A percentile compares a stretch with the other conserved stretches of the same genome.
Conservation (phyloP, 2,888 invertebrate genomes). For the Yponomeuta plumbellus region DNA sequence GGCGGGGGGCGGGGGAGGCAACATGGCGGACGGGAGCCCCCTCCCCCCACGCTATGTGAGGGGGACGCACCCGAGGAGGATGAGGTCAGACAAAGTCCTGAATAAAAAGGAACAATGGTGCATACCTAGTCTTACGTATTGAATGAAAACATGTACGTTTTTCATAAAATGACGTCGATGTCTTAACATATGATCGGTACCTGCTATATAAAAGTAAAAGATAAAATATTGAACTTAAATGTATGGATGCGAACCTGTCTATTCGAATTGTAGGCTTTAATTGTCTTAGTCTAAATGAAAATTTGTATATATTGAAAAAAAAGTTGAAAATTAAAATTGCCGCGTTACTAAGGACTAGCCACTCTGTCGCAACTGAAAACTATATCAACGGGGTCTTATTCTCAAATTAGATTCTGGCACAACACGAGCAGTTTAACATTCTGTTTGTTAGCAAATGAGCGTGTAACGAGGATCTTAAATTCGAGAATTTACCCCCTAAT, state of each 20-base stretch:
- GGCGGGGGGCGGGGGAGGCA: slow-evolving; percentile 27
- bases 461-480: slow-evolving; percentile 13
- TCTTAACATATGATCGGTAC: slow-evolving; percentile 68
- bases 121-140: slow-evolving; percentile 56
- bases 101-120: slow-evolving; percentile 61
- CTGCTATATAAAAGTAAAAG: slow-evolving; percentile 41
- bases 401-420: not conserved
- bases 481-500: slow-evolving; percentile 44
- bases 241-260: slow-evolving; percentile 75
- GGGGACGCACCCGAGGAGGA: slow-evolving; percentile 17
- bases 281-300: slow-evolving; percentile 74
- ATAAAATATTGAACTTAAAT: slow-evolving; percentile 44
- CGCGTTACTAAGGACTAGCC: slow-evolving; percentile 35
- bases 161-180: slow-evolving; percentile 39
- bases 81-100: slow-evolving; percentile 37
- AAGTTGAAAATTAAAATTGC: slow-evolving; percentile 21
- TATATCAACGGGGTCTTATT: slow-evolving; percentile 11
- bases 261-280: slow-evolving; percentile 72
- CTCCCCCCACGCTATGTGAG: slow-evolving; percentile 22
- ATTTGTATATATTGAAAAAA: slow-evolving; percentile 65
- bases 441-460: not conserved
- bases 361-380: slow-evolving; percentile 29
- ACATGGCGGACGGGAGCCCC: slow-evolving; percentile 18
- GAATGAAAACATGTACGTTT: not conserved
- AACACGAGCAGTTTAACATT: slow-evolving; percentile 21